Conservation (phyloP, 2,113 vertebrate species). For the Poecile atricapillus region DNA sequence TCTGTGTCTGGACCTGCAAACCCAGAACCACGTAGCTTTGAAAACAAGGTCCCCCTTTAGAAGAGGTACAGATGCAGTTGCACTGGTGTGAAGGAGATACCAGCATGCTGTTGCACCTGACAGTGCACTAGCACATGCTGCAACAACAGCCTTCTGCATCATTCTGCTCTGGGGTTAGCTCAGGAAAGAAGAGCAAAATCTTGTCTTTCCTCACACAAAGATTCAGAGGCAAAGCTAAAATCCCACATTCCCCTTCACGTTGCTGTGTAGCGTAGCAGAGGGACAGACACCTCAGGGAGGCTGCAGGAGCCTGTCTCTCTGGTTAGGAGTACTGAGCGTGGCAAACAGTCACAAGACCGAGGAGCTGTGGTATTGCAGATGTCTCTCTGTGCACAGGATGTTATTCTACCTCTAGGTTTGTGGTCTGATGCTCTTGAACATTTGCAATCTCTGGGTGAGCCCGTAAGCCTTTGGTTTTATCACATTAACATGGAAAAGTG, state of each 20-base stretch:
- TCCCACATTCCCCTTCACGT: not conserved
- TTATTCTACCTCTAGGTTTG: not conserved
- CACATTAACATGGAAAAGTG: not conserved
- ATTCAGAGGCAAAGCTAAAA: not conserved
- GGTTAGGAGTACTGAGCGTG: not conserved
- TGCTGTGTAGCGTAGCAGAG: not conserved
- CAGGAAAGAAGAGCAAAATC: not conserved
- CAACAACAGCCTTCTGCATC: not conserved
- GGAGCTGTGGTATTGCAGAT: conserved; percentile 9
- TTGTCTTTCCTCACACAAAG: not conserved
- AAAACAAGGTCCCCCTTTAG: not conserved
- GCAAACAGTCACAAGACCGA: not conserved
- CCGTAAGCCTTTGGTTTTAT: not conserved
- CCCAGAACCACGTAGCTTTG: not conserved
- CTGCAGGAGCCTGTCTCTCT: not conserved
- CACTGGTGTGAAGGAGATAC: not conserved
- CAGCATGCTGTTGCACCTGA: not conserved
- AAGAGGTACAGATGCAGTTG: not conserved
- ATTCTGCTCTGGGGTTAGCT: not conserved
- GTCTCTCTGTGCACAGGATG: not conserved
- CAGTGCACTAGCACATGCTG: not conserved
- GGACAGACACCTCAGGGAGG: not conserved
- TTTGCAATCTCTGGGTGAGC: not conserved
- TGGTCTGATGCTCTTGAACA: not conserved
- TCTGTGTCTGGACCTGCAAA: not conserved